A percentile compares a stretch with the other conserved stretches of the same genome.
These are phyloP conservation scores for Drosophila algonquin DNA, from an alignment of 2,888 invertebrate species.

Conservation along the genomic window DNA sequence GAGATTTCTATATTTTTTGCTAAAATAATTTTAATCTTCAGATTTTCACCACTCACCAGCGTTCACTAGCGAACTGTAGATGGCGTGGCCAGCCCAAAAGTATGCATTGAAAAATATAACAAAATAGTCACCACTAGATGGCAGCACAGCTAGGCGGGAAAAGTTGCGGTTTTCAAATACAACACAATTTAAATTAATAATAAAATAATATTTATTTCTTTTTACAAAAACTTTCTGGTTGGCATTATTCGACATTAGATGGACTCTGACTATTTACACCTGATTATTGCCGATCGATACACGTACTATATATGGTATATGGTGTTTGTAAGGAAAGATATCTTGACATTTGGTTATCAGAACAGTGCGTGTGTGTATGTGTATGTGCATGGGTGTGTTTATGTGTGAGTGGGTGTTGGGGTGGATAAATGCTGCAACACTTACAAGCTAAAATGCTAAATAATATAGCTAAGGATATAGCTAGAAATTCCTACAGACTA, in stretches of 20 bases:
- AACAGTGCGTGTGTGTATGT: conserved; percentile 7
- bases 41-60: not conserved
- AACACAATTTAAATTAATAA: not conserved
- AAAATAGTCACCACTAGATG: not conserved
- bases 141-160: not conserved
- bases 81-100: not conserved
- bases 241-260: conserved; percentile 39
- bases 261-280: conserved; percentile 70
- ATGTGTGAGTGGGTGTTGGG: conserved; percentile 22
- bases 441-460: conserved; percentile 63
- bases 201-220: conserved; percentile 31
- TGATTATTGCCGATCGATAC: conserved; percentile 54
- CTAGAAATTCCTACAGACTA: conserved; percentile 58
- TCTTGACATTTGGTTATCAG: conserved; percentile 51
- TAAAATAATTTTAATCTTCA: conserved; percentile 10
- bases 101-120: not conserved
- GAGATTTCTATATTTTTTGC: conserved; percentile 41
- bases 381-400: conserved; percentile 15
- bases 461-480: conserved; percentile 45
- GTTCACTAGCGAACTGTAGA: not conserved
- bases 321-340: conserved; percentile 59
- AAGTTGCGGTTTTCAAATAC: not conserved
- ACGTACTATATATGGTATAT: conserved; percentile 1
- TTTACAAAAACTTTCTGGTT: conserved; percentile 29
- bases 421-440: conserved; percentile 67